Base-by-base conservation (phyloP, 2,797 vertebrate genomes). In the Momotus momota region DNA sequence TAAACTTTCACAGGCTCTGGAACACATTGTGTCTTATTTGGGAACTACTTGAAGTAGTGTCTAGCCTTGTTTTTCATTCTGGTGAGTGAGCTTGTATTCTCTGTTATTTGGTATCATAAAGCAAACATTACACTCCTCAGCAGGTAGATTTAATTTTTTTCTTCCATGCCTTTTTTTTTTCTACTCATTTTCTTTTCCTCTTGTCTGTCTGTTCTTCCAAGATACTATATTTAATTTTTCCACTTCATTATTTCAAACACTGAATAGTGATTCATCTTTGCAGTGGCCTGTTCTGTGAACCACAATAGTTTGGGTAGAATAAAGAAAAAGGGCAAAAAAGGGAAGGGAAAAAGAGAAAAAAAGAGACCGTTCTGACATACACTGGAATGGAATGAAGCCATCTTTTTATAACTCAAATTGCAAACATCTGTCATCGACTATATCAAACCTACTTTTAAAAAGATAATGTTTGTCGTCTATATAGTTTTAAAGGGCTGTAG, bases 401-500 rank as follows among this genome's bases (percentile, higher is more conserved):
- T 97, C 92, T 85, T 97, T 98, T 98, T 96, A 92, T 97, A 97
- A 95, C 93, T 96, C 54, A 27, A 97, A 97, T 97, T 97, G 96
- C 97, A 97, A 97, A 97, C 94, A 90, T 97, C 96, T 98, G 97
- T 97, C 96, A 96, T 95, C 26, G 5, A 88, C 96, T 96, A 19
- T 95, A 81, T 97, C 97, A 96, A 93, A 97, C 90, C 94, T 97
- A 94, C 93, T 97, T 97, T 96, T 67, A 55, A 86, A 95, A 97
- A 96, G 85, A 87, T 95, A 95, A 90, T 97, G 92, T 95, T 98
- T 96, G 29, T 96, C 84, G 89, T 95, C 79, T 93, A 23, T 97
- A 72, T 89, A 94, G 88, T 94, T 96, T 88, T 96, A 90, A 84
- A 81, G 62, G 62, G 86, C 94, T 66, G 27, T 87, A 95, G 77